phyloP scores from a whole-genome alignment of 37 sponge, comb jelly and placozoan genomes.

The Petrosia ficiformis region DNA sequence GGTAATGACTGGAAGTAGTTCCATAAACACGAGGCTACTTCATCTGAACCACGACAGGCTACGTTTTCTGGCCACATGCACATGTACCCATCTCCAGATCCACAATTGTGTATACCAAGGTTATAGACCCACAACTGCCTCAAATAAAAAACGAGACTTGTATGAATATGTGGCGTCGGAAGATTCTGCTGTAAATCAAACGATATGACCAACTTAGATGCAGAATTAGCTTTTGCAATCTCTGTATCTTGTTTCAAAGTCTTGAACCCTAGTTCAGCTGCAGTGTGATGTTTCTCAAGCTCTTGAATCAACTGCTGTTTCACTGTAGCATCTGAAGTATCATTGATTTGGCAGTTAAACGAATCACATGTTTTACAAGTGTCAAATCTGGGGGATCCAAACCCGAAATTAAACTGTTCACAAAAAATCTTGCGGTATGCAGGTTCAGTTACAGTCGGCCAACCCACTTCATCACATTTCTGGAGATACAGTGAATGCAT shows the following conservation, averaged over 20 bases:
- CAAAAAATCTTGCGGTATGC: slow-evolving; percentile 26
- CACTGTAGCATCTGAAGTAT: not conserved
- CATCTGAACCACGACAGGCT: slow-evolving; percentile 27
- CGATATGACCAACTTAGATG: slow-evolving; percentile 9
- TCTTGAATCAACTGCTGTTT: slow-evolving; percentile 5
- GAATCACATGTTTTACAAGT: slow-evolving; percentile 34
- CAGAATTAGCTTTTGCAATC: not conserved
- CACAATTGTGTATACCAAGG: slow-evolving; percentile 26
- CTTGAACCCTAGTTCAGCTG: slow-evolving; percentile 21
- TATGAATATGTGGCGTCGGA: slow-evolving; percentile 22
- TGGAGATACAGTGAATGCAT: slow-evolving; percentile 27
- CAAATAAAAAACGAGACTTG: slow-evolving; percentile 29
- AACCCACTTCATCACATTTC: not conserved
- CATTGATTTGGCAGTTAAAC: slow-evolving; percentile 5
- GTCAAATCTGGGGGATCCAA: slow-evolving; percentile 32
- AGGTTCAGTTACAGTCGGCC: slow-evolving; percentile 13
- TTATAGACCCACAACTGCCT: slow-evolving; percentile 45
- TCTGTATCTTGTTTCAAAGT: slow-evolving; percentile 31
- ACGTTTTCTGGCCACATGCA: slow-evolving; percentile 27
- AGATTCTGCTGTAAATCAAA: too few species aligned
- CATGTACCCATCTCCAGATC: slow-evolving; percentile 9
- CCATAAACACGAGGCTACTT: too few species aligned
- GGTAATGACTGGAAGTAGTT: too few species aligned
- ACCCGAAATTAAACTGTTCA: slow-evolving; percentile 25
- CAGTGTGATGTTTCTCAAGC: slow-evolving; percentile 10